These are phyloP conservation scores for Drosophila orena DNA, from an alignment of 1,140 invertebrate species.

Conservation along the genomic window DNA sequence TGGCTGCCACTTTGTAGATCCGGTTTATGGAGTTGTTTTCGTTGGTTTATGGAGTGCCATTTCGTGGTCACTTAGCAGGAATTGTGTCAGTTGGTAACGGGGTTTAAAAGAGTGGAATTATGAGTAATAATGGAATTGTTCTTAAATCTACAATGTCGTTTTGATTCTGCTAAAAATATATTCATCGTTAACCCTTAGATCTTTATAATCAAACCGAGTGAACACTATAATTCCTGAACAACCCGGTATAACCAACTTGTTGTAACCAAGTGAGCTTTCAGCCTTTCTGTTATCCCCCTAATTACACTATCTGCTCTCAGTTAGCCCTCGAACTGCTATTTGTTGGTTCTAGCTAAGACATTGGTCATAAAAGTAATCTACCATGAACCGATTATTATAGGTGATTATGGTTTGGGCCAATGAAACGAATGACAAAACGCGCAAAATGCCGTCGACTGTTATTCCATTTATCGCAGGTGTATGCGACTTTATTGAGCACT, in stretches of 20 bases:
- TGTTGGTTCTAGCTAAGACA: slow-evolving; percentile 16
- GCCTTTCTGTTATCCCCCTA: slow-evolving; percentile 1
- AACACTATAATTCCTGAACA: background rate
- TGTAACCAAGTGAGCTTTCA: background rate
- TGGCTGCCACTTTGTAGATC: slow-evolving; percentile 20
- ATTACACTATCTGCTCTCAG: slow-evolving; percentile 1
- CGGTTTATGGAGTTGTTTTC: slow-evolving; percentile 42
- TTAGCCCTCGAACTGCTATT: slow-evolving; percentile 2
- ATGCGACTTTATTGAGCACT: slow-evolving; percentile 42
- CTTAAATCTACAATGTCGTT: background rate
- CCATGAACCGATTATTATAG: slow-evolving; percentile 36
- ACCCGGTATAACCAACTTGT: background rate
- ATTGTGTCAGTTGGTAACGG: slow-evolving; percentile 51
- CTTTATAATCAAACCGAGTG: background rate
- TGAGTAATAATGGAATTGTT: background rate
- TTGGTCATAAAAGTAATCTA: slow-evolving; percentile 35
- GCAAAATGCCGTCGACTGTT: slow-evolving; percentile 24
- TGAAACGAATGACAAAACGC: slow-evolving; percentile 21
- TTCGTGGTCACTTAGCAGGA: slow-evolving; percentile 47
- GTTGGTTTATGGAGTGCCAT: slow-evolving; percentile 26
- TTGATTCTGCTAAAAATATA: background rate
- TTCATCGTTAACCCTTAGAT: background rate
- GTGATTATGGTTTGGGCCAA: slow-evolving; percentile 36
- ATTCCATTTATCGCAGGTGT: slow-evolving; percentile 22
- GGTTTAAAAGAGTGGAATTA: slow-evolving; percentile 3